These are phyloP conservation scores for Camponotus vicinus DNA, from an alignment of 1,140 invertebrate species.

Conservation along the genomic window DNA sequence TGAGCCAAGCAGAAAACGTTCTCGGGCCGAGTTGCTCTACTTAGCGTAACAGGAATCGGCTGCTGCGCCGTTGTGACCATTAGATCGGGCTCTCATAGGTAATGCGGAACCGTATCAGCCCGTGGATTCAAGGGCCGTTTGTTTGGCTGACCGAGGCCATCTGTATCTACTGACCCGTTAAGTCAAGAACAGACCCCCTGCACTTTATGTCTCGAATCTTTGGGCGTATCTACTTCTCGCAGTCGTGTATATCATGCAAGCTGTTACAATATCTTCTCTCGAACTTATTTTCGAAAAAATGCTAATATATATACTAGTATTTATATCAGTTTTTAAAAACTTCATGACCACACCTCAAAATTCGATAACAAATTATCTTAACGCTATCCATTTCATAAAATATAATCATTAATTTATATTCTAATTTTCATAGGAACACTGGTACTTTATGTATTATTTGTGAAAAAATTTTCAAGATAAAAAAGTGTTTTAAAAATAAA, in stretches of 20 bases:
- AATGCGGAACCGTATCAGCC: slow-evolving; percentile 52
- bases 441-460: neutral
- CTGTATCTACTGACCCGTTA: slow-evolving; percentile 69
- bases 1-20: slow-evolving; percentile 57
- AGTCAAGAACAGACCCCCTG: slow-evolving; percentile 61
- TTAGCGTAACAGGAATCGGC: slow-evolving; percentile 48
- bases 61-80: slow-evolving; percentile 37
- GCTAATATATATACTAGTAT: slow-evolving; percentile 17
- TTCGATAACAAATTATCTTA: neutral
- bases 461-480: neutral
- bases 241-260: slow-evolving; percentile 43
- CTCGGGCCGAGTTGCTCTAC: slow-evolving; percentile 22
- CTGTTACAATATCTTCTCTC: slow-evolving; percentile 53
- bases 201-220: slow-evolving; percentile 64
- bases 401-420: neutral
- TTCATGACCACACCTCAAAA: neutral
- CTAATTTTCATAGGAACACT: neutral
- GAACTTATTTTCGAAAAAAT: slow-evolving; percentile 33
- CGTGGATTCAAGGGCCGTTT: slow-evolving; percentile 51
- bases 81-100: slow-evolving; percentile 38
- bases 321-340: slow-evolving; percentile 21
- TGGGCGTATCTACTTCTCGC: slow-evolving; percentile 47
- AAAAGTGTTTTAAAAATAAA: neutral
- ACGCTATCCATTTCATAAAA: neutral
- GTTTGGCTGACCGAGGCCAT: slow-evolving; percentile 64